Evolutionary conservation across 2,113 vertebrate genomes (phyloP).

Genomic region (Cricetomys ansorgei): DNA sequence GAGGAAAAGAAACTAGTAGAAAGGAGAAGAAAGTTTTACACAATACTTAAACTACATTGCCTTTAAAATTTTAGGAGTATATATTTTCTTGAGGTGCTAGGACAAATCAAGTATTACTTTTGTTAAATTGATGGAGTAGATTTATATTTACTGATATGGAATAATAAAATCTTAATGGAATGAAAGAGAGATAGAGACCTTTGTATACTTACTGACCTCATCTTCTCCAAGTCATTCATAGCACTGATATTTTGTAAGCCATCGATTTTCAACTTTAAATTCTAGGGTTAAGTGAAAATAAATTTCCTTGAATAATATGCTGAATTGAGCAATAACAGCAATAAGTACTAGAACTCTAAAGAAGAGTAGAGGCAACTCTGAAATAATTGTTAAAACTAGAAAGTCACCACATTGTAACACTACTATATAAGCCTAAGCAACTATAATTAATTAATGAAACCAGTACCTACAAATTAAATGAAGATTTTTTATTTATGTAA

Average conservation of each 20-base stretch:
- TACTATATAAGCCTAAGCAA: neutral
- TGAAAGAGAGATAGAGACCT: neutral
- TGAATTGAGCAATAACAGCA: neutral
- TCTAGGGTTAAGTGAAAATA: neutral
- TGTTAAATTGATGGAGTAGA: neutral
- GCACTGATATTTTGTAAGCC: neutral
- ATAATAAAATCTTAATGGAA: neutral
- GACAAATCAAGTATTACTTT: neutral
- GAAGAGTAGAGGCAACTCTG: neutral
- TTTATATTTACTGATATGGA: neutral
- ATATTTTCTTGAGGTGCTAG: neutral
- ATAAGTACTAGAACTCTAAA: neutral
- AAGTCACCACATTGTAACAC: neutral
- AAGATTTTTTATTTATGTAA: neutral
- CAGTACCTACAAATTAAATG: neutral
- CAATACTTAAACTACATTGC: neutral
- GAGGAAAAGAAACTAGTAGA: neutral
- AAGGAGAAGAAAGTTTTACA: neutral
- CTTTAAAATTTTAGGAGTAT: neutral
- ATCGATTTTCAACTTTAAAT: neutral
- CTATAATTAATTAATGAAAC: neutral
- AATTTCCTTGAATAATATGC: neutral
- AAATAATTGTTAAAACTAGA: neutral
- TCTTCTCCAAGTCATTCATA: neutral
- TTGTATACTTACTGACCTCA: neutral